phyloP scores from a whole-genome alignment of 2,113 vertebrate genomes.

The Tachycineta bicolor region DNA sequence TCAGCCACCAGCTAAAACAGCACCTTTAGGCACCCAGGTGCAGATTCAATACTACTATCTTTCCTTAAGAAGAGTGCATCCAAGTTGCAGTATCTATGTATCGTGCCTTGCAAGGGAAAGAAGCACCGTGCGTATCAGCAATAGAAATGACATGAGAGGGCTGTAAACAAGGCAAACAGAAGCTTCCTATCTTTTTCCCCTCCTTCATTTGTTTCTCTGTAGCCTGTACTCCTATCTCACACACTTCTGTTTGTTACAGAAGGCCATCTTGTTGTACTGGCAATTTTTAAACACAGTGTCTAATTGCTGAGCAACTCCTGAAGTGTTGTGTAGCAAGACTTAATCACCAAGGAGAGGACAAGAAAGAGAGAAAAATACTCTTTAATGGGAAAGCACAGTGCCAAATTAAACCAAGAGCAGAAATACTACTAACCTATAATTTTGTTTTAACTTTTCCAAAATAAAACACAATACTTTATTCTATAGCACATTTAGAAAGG shows the following conservation, averaged over 20 bases:
- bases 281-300: background rate
- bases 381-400: background rate
- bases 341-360: background rate
- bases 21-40: background rate
- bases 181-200: background rate
- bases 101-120: background rate
- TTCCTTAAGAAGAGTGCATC: accelerated
- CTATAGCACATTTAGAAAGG: background rate
- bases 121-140: background rate
- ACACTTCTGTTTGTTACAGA: background rate
- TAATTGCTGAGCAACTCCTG: background rate
- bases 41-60: background rate
- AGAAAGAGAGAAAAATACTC: background rate
- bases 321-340: background rate
- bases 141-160: background rate
- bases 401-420: background rate
- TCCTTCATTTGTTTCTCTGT: background rate
- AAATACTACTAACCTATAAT: background rate
- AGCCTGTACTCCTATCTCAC: background rate
- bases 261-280: background rate
- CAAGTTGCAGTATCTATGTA: background rate
- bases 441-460: background rate
- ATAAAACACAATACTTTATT: background rate
- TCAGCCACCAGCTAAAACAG: background rate
- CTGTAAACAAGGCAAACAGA: background rate